A percentile compares a stretch with the other conserved stretches of the same genome.
These are phyloP conservation scores for Ligdia adustata DNA, from an alignment of 2,888 invertebrate genomes.

Conservation along the genomic window DNA sequence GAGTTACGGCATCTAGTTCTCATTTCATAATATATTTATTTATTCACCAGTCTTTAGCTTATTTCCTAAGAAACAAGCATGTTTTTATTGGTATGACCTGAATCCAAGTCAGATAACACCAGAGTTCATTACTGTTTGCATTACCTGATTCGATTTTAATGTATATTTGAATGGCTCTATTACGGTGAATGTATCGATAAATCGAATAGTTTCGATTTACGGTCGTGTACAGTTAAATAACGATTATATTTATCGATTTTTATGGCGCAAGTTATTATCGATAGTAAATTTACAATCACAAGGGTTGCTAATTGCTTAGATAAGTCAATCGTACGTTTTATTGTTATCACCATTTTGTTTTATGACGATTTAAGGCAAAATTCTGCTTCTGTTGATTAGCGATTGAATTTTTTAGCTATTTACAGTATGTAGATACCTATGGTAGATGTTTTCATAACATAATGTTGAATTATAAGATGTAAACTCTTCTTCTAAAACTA, in stretches of 20 bases:
- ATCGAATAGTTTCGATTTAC: slow-evolving; percentile 16
- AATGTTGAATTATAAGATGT: too few relatives aligned
- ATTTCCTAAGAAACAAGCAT: slow-evolving; percentile 19
- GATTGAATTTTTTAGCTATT: neutral
- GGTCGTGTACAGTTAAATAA: slow-evolving; percentile 13
- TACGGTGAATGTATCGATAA: slow-evolving; percentile 14
- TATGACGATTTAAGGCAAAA: too few relatives aligned
- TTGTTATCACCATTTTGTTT: slow-evolving; percentile 42
- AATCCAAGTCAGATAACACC: slow-evolving; percentile 25
- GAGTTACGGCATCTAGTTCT: slow-evolving; percentile 6
- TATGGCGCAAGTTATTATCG: slow-evolving; percentile 21
- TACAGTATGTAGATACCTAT: too few relatives aligned
- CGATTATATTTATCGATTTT: slow-evolving; percentile 24
- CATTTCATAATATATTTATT: slow-evolving; percentile 1
- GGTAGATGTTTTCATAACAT: too few relatives aligned
- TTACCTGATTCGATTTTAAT: slow-evolving; percentile 27
- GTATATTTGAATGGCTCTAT: slow-evolving; percentile 27
- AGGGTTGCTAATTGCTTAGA: slow-evolving; percentile 51
- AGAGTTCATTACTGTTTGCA: slow-evolving; percentile 24
- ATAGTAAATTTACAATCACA: slow-evolving; percentile 25
- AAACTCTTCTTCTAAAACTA: too few relatives aligned
- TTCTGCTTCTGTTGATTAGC: slow-evolving; percentile 12
- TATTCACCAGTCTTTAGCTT: slow-evolving; percentile 1
- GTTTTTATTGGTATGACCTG: slow-evolving; percentile 20
- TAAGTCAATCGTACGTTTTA: slow-evolving; percentile 46